Base-by-base conservation (phyloP, 2,113 vertebrate genomes). In the Asarcornis scutulata region DNA sequence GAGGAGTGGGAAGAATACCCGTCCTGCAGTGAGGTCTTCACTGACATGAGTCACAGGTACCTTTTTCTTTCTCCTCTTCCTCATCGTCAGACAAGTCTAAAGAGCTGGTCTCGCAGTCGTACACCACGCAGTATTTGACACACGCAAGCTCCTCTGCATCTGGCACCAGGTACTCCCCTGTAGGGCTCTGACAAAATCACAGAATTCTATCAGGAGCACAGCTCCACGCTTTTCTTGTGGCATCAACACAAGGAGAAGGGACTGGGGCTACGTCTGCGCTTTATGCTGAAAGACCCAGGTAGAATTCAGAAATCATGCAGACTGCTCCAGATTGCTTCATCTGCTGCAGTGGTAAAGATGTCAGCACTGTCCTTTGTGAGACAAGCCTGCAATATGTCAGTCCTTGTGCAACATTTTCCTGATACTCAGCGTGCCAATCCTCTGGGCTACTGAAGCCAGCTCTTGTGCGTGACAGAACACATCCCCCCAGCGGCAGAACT, bases 81-180 rank as follows among this genome's bases (percentile, higher is more conserved):
- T 86, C 50, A 50, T 7, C 31, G 14, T 80, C 63, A 34, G 1
- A 3, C 78, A 2, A 52, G 27, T 97, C 88, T 80, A 98, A 55
- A 16, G 81, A 93, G 58, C 86, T 92, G 11, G 98, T 98, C 63
- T 77, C 91, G 3, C 85, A 92, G 68, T 99, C 99, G 17, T 99
- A 99, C 14, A 99, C 98, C 80, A 99, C 98, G 29, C 98, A 98
- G 67, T 98, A 96, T 7, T 93, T 97, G 97, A 99, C 97, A 29
- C 96, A 98, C 42, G 98, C 95, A 89, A 99, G 60, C 52, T 98
- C 98, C 95, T 98, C 72, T 2, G 95, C 77, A 27, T 96, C 94
- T 0, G 98, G 98, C 23, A 98, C 83, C n/a, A 98, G 56, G 29
- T 98, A 98, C 8, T 94, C 36, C 18, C 87, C 98, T 0, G 84